A percentile compares a stretch with the other conserved stretches of the same genome.
Conservation (phyloP, 2,113 vertebrate species). For the Saguinus imperator region DNA sequence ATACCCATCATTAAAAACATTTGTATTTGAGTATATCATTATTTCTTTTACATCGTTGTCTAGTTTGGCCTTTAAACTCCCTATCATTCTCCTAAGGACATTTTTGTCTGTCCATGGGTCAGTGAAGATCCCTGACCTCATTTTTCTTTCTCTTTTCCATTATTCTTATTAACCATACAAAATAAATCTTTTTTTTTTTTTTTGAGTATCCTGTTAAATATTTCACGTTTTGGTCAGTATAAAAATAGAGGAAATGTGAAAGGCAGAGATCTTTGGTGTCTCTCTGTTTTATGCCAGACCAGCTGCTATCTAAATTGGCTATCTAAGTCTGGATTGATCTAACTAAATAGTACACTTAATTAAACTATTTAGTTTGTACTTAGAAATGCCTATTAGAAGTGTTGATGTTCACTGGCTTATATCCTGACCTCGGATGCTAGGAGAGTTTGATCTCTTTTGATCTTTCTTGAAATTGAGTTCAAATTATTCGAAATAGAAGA, state of each 20-base stretch:
- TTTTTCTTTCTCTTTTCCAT: not conserved
- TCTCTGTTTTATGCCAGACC: not conserved
- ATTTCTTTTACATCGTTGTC: not conserved
- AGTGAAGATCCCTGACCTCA: not conserved
- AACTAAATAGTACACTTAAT: not conserved
- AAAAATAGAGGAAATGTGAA: not conserved
- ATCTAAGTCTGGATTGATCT: slow-evolving; percentile 51
- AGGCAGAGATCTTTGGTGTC: not conserved
- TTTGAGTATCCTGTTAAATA: not conserved
- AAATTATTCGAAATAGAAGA: not conserved
- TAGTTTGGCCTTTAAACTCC: not conserved
- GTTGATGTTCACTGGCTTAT: not conserved
- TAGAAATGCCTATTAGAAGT: not conserved
- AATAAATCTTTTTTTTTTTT: not conserved
- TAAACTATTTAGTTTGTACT: slow-evolving; percentile 25
- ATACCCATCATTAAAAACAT: not conserved
- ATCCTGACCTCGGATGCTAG: not conserved
- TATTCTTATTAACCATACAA: not conserved
- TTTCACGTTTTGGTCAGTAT: not conserved
- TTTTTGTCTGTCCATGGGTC: not conserved
- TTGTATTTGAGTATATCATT: not conserved
- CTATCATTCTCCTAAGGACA: not conserved
- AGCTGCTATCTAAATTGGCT: slow-evolving; percentile 19
- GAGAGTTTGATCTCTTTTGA: not conserved
- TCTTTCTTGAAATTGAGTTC: not conserved